Conservation (phyloP, 2,113 vertebrate genomes). For the Dolichotis patagonum region DNA sequence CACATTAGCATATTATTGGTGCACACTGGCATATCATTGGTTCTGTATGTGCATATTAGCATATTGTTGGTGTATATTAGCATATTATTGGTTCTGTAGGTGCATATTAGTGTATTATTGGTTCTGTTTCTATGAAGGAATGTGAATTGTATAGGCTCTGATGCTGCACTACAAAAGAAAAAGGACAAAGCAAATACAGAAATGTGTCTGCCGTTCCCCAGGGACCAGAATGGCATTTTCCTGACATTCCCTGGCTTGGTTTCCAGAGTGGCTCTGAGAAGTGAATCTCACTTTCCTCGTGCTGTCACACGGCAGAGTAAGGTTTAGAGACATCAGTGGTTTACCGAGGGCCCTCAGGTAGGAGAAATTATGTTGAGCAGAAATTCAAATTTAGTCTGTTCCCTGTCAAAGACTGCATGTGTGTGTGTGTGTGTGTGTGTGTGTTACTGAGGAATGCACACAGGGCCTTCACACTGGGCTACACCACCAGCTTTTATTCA, state of each 20-base stretch:
- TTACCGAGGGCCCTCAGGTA: not conserved
- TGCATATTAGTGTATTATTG: not conserved
- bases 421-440: not conserved
- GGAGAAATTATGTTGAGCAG: not conserved
- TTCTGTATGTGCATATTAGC: not conserved
- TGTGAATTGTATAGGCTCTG: not conserved
- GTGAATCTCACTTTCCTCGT: not conserved
- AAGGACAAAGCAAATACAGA: not conserved
- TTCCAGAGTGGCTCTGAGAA: not conserved
- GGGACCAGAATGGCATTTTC: not conserved
- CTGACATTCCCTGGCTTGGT: not conserved
- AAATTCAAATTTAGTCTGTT: not conserved
- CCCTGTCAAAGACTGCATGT: not conserved
- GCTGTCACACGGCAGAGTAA: not conserved
- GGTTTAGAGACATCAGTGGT: not conserved
- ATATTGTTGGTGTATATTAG: not conserved
- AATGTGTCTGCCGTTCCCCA: accelerated
- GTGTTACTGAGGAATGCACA: not conserved
- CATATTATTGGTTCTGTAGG: not conserved
- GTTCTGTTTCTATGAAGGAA: not conserved
- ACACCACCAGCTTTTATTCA: not conserved
- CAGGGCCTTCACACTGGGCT: not conserved
- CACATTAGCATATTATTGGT: not conserved
- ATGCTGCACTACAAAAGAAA: not conserved
- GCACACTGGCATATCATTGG: not conserved